Evolutionary conservation across 2,113 vertebrate species (phyloP).

Genomic region (Cololabis saira): DNA sequence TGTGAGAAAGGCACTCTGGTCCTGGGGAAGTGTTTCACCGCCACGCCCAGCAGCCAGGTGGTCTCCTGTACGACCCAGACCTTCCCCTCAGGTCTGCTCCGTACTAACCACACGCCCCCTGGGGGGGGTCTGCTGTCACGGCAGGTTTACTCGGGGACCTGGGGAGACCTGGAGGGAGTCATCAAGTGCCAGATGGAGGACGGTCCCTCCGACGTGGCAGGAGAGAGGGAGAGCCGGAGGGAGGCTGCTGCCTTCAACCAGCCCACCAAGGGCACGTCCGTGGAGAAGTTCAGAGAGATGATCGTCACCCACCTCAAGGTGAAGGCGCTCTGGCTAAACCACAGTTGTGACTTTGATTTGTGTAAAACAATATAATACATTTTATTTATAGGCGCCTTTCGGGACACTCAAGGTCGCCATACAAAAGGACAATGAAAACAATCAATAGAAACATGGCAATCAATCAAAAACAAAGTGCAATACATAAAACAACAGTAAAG

Average conservation of each 20-base stretch:
- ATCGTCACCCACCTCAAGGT: constrained; percentile 93
- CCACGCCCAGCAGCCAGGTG: constrained; percentile 92
- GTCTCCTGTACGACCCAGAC: background rate
- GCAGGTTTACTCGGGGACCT: constrained; percentile 94
- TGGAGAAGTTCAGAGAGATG: constrained; percentile 98
- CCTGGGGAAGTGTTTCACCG: constrained; percentile 94
- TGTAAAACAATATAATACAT: too few species aligned
- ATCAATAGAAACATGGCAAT: too few species aligned
- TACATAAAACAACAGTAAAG: too few species aligned
- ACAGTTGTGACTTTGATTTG: rapidly evolving
- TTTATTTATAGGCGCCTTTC: too few species aligned
- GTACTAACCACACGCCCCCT: background rate
- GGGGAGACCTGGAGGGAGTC: constrained; percentile 93
- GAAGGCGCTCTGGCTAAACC: background rate
- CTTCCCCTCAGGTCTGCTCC: background rate
- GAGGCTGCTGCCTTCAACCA: constrained; percentile 90
- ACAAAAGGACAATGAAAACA: too few species aligned
- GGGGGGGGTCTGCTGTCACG: background rate
- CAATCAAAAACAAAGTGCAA: too few species aligned
- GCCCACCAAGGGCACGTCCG: constrained; percentile 94
- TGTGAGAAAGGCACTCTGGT: constrained; percentile 94
- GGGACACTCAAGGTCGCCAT: too few species aligned
- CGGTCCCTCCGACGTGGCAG: constrained; percentile 86
- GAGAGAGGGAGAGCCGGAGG: constrained; percentile 90
- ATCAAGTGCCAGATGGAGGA: constrained; percentile 97